These are phyloP conservation scores for Molorchus minor DNA, from an alignment of 2,888 invertebrate species.

Conservation along the genomic window DNA sequence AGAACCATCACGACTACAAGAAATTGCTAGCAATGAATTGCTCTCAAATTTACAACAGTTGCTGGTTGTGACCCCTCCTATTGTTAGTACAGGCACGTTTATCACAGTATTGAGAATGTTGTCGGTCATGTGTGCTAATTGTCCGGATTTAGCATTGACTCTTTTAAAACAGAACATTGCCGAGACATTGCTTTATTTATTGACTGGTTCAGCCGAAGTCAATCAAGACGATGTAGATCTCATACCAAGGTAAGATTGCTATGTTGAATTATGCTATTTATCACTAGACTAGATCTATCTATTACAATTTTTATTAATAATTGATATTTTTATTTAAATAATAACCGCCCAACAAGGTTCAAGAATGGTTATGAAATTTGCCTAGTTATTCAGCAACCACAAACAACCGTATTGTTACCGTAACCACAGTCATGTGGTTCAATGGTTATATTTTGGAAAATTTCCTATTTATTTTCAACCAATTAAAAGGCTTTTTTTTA, in stretches of 20 bases:
- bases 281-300: no score
- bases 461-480: no score
- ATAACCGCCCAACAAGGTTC: no score
- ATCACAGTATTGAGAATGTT: constrained; percentile 96
- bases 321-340: no score
- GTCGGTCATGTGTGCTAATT: constrained; percentile 94
- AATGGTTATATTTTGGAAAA: no score
- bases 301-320: no score
- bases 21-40: constrained; percentile 89
- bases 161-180: constrained; percentile 95
- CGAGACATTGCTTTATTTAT: constrained; percentile 91
- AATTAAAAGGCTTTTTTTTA: no score
- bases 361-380: no score
- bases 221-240: constrained; percentile 78
- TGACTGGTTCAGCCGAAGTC: constrained; percentile 82
- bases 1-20: constrained; percentile 88
- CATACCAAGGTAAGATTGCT: constrained; percentile 70
- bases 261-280: background rate
- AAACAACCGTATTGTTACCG: no score
- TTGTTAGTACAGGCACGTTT: constrained; percentile 94
- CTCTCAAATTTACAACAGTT: constrained; percentile 93
- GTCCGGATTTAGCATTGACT: constrained; percentile 92
- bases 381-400: no score
- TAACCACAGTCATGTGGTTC: no score
- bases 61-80: constrained; percentile 93